These are phyloP conservation scores for Yponomeuta malinellus DNA, from an alignment of 2,888 invertebrate species.

Conservation along the genomic window DNA sequence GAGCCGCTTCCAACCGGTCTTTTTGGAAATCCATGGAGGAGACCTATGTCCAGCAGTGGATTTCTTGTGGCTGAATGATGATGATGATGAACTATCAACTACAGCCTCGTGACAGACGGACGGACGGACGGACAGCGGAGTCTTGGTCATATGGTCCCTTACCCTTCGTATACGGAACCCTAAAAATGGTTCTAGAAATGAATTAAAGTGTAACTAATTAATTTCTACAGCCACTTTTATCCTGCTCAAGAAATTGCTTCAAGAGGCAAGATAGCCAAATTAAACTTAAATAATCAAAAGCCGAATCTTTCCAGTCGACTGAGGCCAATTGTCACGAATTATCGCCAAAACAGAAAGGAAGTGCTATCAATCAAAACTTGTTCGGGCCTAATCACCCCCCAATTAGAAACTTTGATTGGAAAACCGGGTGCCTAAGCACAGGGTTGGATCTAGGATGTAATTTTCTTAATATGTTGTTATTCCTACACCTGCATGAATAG, in stretches of 20 bases:
- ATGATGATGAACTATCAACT: no score
- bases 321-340: background rate
- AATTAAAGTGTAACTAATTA: background rate
- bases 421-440: background rate
- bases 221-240: background rate
- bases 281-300: background rate
- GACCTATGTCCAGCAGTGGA: no score
- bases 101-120: no score
- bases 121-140: no score
- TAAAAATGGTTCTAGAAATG: no score
- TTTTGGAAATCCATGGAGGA: no score
- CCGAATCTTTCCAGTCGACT: background rate
- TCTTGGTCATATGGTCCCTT: no score
- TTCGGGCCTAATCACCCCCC: conserved; percentile 4
- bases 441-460: background rate
- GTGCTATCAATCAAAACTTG: conserved; percentile 13
- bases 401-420: conserved; percentile 14
- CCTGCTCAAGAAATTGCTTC: background rate
- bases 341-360: conserved; percentile 8
- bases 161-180: no score
- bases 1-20: no score
- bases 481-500: background rate
- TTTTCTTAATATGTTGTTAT: background rate
- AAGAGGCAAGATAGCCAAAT: background rate
- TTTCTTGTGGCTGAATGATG: no score